Evolutionary conservation across 2,797 vertebrate species (phyloP).

Genomic region (Florisuga fusca): DNA sequence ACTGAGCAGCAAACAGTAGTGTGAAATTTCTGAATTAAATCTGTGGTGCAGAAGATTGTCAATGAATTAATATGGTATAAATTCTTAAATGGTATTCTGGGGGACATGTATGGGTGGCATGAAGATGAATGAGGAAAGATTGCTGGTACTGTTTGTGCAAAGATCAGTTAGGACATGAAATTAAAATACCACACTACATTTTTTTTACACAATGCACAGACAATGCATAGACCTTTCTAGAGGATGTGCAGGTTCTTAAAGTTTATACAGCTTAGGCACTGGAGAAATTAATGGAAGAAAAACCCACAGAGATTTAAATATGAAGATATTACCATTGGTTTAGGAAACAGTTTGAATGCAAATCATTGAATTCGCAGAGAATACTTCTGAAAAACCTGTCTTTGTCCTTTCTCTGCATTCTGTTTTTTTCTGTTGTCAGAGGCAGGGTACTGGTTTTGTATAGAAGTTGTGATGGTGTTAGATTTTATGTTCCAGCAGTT

Average conservation of each 20-base stretch:
- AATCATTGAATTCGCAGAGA: neutral
- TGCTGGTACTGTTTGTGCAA: neutral
- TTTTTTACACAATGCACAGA: neutral
- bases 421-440: neutral
- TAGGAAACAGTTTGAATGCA: neutral
- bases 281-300: neutral
- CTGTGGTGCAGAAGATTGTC: neutral
- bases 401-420: neutral
- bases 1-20: neutral
- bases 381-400: neutral
- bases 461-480: neutral
- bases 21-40: neutral
- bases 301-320: neutral
- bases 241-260: neutral
- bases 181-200: neutral
- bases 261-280: neutral
- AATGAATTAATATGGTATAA: neutral
- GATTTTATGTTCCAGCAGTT: neutral
- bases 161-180: neutral
- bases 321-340: neutral
- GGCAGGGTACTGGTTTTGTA: neutral
- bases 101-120: neutral
- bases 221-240: neutral
- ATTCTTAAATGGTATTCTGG: neutral
- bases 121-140: neutral